Evolutionary conservation across 2,113 vertebrate genomes (phyloP).

Genomic region (Zosterops hypoxanthus): DNA sequence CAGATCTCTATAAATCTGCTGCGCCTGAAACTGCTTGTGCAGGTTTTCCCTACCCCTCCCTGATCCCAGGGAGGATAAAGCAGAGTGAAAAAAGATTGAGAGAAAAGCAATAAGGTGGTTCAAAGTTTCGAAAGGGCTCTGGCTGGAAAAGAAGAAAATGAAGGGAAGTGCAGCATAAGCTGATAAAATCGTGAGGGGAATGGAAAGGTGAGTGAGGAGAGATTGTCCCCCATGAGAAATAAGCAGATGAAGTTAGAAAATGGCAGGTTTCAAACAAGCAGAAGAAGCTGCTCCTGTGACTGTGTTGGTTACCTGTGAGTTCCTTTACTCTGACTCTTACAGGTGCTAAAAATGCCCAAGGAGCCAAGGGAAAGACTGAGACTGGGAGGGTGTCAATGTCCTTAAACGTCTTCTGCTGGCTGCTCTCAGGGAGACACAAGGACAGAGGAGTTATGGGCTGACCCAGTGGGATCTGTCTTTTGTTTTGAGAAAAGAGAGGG

Average conservation of each 20-base stretch:
- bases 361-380: neutral
- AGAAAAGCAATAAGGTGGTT: neutral
- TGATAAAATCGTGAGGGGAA: neutral
- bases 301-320: neutral
- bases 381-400: fast-evolving
- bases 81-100: neutral
- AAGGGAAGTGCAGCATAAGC: neutral
- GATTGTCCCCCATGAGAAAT: neutral
- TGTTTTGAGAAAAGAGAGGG: neutral
- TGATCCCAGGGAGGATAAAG: neutral
- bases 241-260: neutral
- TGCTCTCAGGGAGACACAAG: neutral
- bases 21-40: neutral
- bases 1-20: conserved; percentile 32
- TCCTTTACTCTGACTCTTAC: neutral
- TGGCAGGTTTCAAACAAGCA: neutral
- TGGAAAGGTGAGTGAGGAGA: neutral
- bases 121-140: neutral
- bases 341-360: neutral
- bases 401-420: neutral
- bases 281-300: neutral
- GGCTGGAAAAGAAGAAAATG: neutral
- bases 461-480: neutral
- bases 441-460: neutral
- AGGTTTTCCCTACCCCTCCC: neutral